Conservation (phyloP, 1,140 invertebrate genomes). For the Cotesia typhae region DNA sequence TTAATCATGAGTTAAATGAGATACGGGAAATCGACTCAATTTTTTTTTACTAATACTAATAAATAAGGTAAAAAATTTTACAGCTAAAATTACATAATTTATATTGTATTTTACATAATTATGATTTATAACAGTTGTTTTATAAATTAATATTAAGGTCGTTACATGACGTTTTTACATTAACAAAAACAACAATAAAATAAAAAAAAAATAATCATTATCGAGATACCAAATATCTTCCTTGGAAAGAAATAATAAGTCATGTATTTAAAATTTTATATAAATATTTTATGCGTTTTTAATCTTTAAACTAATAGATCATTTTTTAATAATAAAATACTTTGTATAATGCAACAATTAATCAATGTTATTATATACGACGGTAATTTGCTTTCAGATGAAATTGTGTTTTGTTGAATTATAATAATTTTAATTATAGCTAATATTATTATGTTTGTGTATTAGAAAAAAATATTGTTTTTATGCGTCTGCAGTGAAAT, state of each 20-base stretch:
- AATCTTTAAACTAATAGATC: slow-evolving; percentile 34
- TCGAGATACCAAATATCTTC: slow-evolving; percentile 38
- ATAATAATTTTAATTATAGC: slow-evolving; percentile 9
- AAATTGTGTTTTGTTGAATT: slow-evolving; percentile 14
- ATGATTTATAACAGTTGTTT: slow-evolving; percentile 14
- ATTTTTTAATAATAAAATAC: slow-evolving; percentile 11
- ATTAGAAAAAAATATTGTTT: neutral
- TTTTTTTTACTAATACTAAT: neutral
- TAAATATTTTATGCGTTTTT: slow-evolving; percentile 38
- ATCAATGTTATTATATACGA: neutral
- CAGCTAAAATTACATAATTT: neutral
- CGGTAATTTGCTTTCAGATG: neutral
- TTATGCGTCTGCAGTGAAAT: slow-evolving; percentile 18
- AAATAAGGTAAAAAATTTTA: neutral
- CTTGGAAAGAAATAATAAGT: slow-evolving; percentile 39
- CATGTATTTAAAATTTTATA: slow-evolving; percentile 37
- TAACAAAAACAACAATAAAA: slow-evolving; percentile 6
- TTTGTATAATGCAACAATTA: neutral
- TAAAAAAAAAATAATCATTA: slow-evolving; percentile 12
- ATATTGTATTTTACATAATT: neutral
- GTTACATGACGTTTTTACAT: slow-evolving; percentile 34
- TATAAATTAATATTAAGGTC: slow-evolving; percentile 22
- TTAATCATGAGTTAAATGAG: too few species aligned
- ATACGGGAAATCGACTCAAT: too few species aligned
- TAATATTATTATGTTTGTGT: slow-evolving; percentile 13